Base-by-base conservation (phyloP, 1,140 invertebrate species). In the Lordiphosa clarofinis region DNA sequence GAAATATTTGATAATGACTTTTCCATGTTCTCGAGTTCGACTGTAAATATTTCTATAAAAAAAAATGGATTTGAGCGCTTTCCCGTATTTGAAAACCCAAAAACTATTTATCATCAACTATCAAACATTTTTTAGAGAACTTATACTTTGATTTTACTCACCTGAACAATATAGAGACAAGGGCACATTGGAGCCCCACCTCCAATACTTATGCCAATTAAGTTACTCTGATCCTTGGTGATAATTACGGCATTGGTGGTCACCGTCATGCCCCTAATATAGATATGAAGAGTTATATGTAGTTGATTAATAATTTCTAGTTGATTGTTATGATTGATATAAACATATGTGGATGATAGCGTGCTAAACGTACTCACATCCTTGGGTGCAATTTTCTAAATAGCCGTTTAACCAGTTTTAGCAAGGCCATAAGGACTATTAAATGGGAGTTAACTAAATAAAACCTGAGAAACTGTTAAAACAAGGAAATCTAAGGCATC, bases 161-260 rank as follows among this genome's bases (percentile, higher is more conserved):
- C 95, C 93, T 97, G 94, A 9, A 99, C 98, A 73, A 99, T 97
- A 89, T 99, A 99, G 1, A 99, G 90, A 89, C 98, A 99, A 0
- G 97, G 98, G 89, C 98, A 99, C 43, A 96, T 91, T 1, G 98
- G 97, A 0, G 97, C 96, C 46, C 98, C 98, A 8, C 97, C 97
- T 3, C 98, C 98, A 60, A 99, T 99, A 88, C 96, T 98, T 55
- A 99, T 99, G 1, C 98, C 98, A 73, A 99, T 99, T 12, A 99
- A 89, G 89, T 99, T 99, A 89, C 95, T 96, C 47, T 94, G 93
- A 90, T 99, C 97, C 90, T 99, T 99, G 62, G 93, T 93, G 13
- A 99, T 94, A 1, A 93, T 92, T 0, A 99, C 94, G 84, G 93
- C 95, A 15, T 97, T 98, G n/a, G 97, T 98, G 8, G 97, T 98